These are phyloP conservation scores for Brienomyrus brachyistius DNA, from an alignment of 2,113 vertebrate species.

Conservation along the genomic window DNA sequence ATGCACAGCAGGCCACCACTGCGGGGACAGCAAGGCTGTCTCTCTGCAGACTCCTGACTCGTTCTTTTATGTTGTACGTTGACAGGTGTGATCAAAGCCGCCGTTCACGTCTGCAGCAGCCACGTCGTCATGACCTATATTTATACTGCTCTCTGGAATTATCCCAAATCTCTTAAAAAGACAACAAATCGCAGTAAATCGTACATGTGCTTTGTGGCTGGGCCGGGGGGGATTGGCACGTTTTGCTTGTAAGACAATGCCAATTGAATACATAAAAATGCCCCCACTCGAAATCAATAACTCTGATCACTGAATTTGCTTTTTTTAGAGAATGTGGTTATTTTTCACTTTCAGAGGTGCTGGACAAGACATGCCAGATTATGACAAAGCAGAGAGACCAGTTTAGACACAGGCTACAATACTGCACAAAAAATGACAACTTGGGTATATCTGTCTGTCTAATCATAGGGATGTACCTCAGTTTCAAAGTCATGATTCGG, in stretches of 20 bases:
- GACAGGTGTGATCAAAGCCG: not conserved
- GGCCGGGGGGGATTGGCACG: not conserved
- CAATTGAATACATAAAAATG: not conserved
- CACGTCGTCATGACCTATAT: not conserved
- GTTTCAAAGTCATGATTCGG: no score
- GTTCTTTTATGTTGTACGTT: not conserved
- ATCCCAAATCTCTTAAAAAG: not conserved
- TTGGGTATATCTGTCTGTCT: not conserved
- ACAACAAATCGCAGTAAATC: not conserved
- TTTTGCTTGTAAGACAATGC: not conserved
- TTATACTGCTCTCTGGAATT: not conserved
- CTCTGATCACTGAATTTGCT: not conserved
- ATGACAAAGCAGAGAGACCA: not conserved
- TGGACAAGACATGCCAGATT: not conserved
- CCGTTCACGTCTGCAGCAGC: not conserved
- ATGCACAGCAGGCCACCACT: not conserved
- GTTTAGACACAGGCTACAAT: not conserved
- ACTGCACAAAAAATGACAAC: not conserved
- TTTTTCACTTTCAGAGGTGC: not conserved
- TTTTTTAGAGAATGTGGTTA: not conserved
- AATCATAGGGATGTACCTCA: no score
- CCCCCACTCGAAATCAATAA: not conserved
- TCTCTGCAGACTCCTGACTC: not conserved
- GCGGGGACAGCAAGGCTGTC: not conserved
- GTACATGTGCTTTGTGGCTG: not conserved